Evolutionary conservation across 2,888 invertebrate genomes (phyloP).

Genomic region (Cordilura impudica): DNA sequence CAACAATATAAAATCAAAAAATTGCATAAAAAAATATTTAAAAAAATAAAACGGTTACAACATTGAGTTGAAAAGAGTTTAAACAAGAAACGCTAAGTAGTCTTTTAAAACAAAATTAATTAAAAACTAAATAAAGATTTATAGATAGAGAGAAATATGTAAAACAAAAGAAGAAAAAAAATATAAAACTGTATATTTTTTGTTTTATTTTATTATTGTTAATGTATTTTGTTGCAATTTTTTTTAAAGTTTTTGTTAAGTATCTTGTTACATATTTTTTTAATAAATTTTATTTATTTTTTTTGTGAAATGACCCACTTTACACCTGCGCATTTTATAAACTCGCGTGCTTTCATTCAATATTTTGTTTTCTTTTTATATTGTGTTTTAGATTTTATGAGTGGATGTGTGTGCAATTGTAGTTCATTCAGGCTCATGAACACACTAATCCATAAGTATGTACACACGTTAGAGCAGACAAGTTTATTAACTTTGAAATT

Average conservation of each 20-base stretch:
- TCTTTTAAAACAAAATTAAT: conserved; percentile 19
- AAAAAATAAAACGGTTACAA: conserved; percentile 6
- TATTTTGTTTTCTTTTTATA: neutral
- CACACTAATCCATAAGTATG: too few relatives aligned
- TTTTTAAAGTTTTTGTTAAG: neutral
- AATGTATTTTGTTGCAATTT: conserved; percentile 40
- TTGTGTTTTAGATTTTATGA: neutral
- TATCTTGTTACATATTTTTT: neutral
- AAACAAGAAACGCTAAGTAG: neutral
- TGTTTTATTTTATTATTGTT: neutral
- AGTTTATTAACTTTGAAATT: conserved; percentile 32
- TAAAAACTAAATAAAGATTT: conserved; percentile 21
- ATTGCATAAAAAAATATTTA: conserved; percentile 39
- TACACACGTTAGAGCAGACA: neutral
- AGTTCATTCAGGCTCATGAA: neutral
- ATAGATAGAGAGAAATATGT: conserved; percentile 11
- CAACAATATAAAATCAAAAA: conserved; percentile 9
- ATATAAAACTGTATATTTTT: neutral
- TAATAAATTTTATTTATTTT: neutral
- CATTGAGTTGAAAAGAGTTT: neutral
- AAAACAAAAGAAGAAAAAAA: neutral
- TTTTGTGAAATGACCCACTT: conserved; percentile 33
- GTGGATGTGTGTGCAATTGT: neutral
- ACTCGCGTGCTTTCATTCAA: conserved; percentile 43
- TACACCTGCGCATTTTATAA: conserved; percentile 33